Conservation (phyloP, 2,888 invertebrate species). For the Phasia obesa region DNA sequence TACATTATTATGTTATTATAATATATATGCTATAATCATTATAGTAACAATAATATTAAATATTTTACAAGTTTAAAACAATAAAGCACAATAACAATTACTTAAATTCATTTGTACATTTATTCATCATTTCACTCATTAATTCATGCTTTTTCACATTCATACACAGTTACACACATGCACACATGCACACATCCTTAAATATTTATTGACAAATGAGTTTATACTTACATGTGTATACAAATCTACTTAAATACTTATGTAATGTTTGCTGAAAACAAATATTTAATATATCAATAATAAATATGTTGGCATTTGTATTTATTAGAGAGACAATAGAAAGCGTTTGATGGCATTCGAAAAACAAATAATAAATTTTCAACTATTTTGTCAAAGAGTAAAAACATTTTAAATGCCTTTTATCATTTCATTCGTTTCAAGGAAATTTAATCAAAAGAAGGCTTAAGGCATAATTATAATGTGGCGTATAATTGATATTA, state of each 20-base stretch:
- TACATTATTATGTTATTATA: background rate
- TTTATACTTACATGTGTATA: background rate
- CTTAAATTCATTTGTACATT: constrained; percentile 15
- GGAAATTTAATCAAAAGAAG: too few relatives aligned
- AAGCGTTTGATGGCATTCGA: background rate
- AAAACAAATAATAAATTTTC: constrained; percentile 1
- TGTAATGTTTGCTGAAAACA: constrained; percentile 27
- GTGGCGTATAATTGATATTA: too few relatives aligned
- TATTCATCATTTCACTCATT: constrained; percentile 12
- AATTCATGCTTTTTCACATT: constrained; percentile 2
- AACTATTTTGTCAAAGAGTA: background rate
- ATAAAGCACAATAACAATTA: constrained; percentile 35
- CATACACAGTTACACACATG: too few relatives aligned
- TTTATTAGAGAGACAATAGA: constrained; percentile 35
- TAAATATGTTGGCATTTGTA: constrained; percentile 20
- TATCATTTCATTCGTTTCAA: too few relatives aligned
- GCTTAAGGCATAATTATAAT: too few relatives aligned
- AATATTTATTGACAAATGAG: background rate
- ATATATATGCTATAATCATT: constrained; percentile 37
- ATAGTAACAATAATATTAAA: constrained; percentile 33
- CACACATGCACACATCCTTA: background rate
- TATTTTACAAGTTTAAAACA: constrained; percentile 34
- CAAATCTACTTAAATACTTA: constrained; percentile 20
- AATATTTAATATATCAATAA: constrained; percentile 42
- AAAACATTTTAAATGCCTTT: background rate